Evolutionary conservation across 2,888 invertebrate genomes (phyloP).

Genomic region (Tenthredo livida): DNA sequence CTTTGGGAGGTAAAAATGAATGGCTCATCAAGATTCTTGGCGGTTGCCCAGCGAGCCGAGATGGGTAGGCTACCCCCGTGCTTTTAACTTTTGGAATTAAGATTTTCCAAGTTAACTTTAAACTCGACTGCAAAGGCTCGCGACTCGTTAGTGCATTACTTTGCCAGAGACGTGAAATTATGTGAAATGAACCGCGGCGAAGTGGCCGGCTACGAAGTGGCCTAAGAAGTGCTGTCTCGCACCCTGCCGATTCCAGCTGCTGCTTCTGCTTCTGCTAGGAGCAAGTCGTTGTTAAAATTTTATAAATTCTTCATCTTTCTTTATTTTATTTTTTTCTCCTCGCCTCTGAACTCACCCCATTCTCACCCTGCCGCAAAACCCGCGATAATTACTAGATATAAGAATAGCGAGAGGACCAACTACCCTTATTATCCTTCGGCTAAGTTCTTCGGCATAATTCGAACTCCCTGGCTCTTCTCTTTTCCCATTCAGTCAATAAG

Average conservation of each 20-base stretch:
- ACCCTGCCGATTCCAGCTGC: constrained; percentile 28
- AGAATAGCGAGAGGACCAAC: background rate
- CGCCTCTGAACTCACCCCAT: background rate
- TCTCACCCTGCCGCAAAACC: background rate
- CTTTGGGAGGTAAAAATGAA: constrained; percentile 29
- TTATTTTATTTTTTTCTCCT: background rate
- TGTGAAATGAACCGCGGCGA: constrained; percentile 43
- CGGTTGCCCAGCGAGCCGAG: constrained; percentile 27
- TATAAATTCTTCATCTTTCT: background rate
- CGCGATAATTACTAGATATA: background rate
- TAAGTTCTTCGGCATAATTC: background rate
- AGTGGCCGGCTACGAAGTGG: constrained; percentile 28
- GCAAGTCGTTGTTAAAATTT: background rate
- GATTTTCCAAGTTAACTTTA: constrained; percentile 37
- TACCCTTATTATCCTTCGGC: background rate
- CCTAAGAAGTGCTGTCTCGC: constrained; percentile 22
- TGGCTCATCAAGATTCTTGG: constrained; percentile 47
- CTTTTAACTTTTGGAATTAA: constrained; percentile 49
- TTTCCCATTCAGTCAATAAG: background rate
- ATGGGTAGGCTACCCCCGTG: constrained; percentile 14
- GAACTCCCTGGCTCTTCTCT: background rate
- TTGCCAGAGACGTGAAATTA: constrained; percentile 41
- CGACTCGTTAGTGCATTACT: constrained; percentile 37
- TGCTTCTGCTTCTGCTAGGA: constrained; percentile 2
- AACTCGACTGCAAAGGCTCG: constrained; percentile 37